These are phyloP conservation scores for Nylanderia fulva DNA, from an alignment of 1,140 invertebrate genomes.

Conservation along the genomic window DNA sequence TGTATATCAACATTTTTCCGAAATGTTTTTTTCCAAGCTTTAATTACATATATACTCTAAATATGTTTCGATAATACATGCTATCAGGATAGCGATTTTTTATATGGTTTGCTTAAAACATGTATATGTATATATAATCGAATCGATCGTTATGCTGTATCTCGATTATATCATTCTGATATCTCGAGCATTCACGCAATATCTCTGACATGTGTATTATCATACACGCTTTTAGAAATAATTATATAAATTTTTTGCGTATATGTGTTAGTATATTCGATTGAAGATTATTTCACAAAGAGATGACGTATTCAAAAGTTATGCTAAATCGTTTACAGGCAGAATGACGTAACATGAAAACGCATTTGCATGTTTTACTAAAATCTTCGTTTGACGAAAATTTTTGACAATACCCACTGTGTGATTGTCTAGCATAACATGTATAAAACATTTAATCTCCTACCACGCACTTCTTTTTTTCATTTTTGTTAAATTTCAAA, in stretches of 20 bases:
- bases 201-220: background rate
- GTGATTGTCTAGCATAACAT: conserved; percentile 21
- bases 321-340: background rate
- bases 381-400: background rate
- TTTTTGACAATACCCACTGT: background rate
- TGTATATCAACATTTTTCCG: background rate
- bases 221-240: background rate
- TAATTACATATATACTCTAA: conserved; percentile 27
- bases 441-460: conserved; percentile 1
- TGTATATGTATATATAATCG: background rate
- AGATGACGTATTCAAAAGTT: conserved; percentile 8
- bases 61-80: conserved; percentile 12
- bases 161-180: background rate
- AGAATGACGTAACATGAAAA: background rate
- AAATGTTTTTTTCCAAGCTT: conserved; percentile 5
- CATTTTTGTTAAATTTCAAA: background rate
- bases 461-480: background rate
- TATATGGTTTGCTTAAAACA: conserved; percentile 32
- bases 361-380: background rate
- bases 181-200: conserved; percentile 2
- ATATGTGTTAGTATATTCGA: background rate
- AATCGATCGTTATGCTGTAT: conserved; percentile 2
- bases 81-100: conserved; percentile 7
- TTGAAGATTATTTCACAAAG: conserved; percentile 10
- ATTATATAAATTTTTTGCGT: conserved; percentile 4